Evolutionary conservation across 2,888 invertebrate genomes (phyloP).

Genomic region (Disparrhopalites patrizii): DNA sequence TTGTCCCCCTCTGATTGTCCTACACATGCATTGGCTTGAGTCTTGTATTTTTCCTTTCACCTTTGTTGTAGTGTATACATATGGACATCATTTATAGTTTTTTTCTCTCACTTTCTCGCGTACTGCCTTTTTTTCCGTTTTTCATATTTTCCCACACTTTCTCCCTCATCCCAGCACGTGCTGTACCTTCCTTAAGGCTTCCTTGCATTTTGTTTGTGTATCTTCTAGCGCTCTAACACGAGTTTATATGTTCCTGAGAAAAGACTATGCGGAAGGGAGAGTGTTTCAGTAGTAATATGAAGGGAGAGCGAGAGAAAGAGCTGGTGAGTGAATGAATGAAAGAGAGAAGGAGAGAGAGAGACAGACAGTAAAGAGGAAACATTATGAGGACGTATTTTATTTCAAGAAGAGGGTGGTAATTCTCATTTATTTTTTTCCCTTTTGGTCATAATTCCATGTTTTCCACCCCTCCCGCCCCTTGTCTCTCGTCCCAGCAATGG

Average conservation of each 20-base stretch:
- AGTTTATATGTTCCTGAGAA: background rate
- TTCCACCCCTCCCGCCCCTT: conserved; percentile 23
- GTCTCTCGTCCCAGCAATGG: conserved; percentile 15
- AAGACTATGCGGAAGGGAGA: background rate
- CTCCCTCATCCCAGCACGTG: too few relatives aligned
- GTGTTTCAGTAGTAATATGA: background rate
- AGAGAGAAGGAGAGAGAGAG: background rate
- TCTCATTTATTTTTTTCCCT: conserved; percentile 23
- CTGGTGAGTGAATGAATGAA: background rate
- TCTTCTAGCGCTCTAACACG: background rate
- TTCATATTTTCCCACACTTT: too few relatives aligned
- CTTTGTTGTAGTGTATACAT: background rate
- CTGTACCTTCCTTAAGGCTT: too few relatives aligned
- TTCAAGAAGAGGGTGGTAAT: conserved; percentile 18
- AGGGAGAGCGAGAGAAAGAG: background rate
- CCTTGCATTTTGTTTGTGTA: background rate
- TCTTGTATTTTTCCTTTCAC: background rate
- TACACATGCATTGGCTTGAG: background rate
- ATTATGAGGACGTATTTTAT: background rate
- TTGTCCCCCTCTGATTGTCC: background rate
- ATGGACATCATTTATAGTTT: background rate
- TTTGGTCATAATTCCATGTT: conserved; percentile 16
- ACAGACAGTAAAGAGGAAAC: conserved; percentile 1
- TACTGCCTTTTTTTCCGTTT: too few relatives aligned
- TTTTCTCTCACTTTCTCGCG: background rate